Evolutionary conservation across 2,888 invertebrate species (phyloP).

Genomic region (Geophilus truncorum): DNA sequence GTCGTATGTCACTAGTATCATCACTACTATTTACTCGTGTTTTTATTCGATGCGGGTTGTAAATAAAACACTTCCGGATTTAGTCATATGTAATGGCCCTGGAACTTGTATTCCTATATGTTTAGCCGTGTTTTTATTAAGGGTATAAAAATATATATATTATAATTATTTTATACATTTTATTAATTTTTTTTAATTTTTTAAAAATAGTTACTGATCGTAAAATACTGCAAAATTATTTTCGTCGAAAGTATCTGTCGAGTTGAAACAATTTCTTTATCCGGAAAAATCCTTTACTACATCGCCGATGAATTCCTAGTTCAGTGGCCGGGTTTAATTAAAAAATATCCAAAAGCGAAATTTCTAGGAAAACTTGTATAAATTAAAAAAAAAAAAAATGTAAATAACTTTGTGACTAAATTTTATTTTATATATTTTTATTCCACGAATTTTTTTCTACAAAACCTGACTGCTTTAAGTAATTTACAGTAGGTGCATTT

Average conservation of each 20-base stretch:
- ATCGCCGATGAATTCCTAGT: constrained; percentile 82
- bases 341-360: constrained; percentile 61
- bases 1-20: not conserved
- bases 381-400: too few species aligned
- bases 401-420: too few species aligned
- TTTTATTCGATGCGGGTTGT: not conserved
- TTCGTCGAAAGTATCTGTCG: constrained; percentile 95
- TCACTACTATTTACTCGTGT: not conserved
- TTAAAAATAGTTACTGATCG: constrained; percentile 32
- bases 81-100: not conserved
- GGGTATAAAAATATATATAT: constrained; percentile 18
- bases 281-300: constrained; percentile 77
- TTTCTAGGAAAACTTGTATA: constrained; percentile 68
- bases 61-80: not conserved
- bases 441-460: too few species aligned
- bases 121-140: constrained; percentile 23
- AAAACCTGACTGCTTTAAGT: too few species aligned
- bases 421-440: too few species aligned
- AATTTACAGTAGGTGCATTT: too few species aligned
- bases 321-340: constrained; percentile 79
- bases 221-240: constrained; percentile 62
- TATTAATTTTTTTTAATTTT: not conserved
- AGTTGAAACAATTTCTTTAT: constrained; percentile 79
- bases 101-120: constrained; percentile 31
- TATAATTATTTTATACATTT: too few species aligned